phyloP scores from a whole-genome alignment of 1,140 invertebrate species.

The Danaus plexippus region DNA sequence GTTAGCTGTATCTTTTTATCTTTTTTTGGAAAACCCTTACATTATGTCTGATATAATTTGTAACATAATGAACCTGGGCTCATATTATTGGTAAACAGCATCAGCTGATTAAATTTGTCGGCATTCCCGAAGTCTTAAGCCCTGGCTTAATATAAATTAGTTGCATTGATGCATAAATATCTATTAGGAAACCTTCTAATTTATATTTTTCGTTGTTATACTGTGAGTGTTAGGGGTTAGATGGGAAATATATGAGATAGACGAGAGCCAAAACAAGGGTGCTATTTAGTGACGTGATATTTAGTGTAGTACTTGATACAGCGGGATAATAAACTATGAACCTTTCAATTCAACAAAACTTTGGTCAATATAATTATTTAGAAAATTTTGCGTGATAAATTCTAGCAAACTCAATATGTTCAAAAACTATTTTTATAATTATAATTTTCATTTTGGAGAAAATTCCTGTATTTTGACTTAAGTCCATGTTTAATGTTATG shows the following conservation, averaged over 20 bases:
- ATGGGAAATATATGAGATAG: conserved; percentile 28
- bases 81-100: conserved; percentile 49
- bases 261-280: conserved; percentile 50
- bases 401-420: too few relatives aligned
- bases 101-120: conserved; percentile 52
- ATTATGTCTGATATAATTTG: conserved; percentile 19
- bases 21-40: not conserved
- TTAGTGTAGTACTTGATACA: not conserved
- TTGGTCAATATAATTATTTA: too few relatives aligned
- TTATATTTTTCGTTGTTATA: conserved; percentile 66
- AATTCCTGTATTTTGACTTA: too few relatives aligned
- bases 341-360: too few relatives aligned
- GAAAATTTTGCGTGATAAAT: too few relatives aligned
- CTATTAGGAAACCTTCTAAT: conserved; percentile 57
- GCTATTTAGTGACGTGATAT: conserved; percentile 44
- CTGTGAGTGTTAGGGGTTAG: conserved; percentile 41
- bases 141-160: conserved; percentile 50
- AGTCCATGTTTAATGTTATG: too few relatives aligned
- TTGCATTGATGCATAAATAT: conserved; percentile 64
- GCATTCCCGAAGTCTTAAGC: conserved; percentile 32
- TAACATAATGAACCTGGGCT: conserved; percentile 34
- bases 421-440: too few relatives aligned
- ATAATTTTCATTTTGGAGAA: too few relatives aligned
- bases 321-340: too few relatives aligned
- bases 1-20: too few relatives aligned